Conservation (phyloP, 92 coral and sea anemone species). For the Zoanthus sansibaricus region DNA sequence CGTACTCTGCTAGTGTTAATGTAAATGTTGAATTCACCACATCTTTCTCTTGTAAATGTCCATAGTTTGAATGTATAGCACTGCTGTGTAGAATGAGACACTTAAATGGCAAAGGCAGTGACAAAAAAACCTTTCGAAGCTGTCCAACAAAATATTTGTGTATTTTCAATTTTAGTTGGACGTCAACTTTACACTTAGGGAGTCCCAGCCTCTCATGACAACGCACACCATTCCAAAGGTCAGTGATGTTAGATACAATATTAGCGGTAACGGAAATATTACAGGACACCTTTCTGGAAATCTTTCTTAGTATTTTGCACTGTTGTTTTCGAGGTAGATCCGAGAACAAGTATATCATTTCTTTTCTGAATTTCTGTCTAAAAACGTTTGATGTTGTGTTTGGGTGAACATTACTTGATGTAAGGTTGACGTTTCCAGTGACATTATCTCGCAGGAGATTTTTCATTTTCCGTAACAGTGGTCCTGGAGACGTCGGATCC, state of each 20-base stretch:
- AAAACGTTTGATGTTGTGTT: conserved; percentile 24
- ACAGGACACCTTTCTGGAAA: conserved; percentile 54
- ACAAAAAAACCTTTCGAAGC: conserved; percentile 65
- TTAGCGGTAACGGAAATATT: conserved; percentile 28
- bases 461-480: not conserved
- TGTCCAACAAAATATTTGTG: conserved; percentile 38
- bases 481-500: not conserved
- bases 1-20: conserved; percentile 59
- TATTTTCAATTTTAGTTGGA: conserved; percentile 29
- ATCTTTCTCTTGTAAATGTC: conserved; percentile 6
- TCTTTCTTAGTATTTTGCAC: conserved; percentile 52
- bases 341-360: conserved; percentile 68
- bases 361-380: conserved; percentile 57
- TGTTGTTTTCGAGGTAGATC: conserved; percentile 59
- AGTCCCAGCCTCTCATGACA: not conserved
- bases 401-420: not conserved
- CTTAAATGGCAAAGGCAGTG: conserved; percentile 80
- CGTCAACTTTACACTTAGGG: conserved; percentile 5
- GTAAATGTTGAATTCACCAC: conserved; percentile 26
- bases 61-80: conserved; percentile 57
- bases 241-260: conserved; percentile 44
- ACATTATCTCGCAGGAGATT: not conserved
- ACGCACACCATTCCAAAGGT: conserved; percentile 11
- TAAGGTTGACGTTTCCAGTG: not conserved
- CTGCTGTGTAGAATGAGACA: conserved; percentile 72